Evolutionary conservation across 2,888 invertebrate genomes (phyloP), one percentile per base, ranked within the genome.

Genomic region (Reticulitermes lucifugus): DNA sequence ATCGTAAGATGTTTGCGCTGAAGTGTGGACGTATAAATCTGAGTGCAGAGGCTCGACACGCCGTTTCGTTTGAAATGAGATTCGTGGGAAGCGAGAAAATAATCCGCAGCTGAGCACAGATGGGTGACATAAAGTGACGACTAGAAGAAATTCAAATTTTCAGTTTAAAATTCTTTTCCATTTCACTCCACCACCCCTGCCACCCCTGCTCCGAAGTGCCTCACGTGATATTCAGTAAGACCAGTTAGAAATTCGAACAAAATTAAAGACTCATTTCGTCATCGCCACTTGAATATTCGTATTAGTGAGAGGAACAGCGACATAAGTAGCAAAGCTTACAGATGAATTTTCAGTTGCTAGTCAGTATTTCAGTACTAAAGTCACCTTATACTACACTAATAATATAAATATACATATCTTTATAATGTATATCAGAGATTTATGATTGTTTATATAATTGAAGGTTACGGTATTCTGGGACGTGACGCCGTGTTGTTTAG

Each of bases 261-360:
- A 85, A 84, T 86, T 85, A 85, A 85, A 86, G 85, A 85, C 85
- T 85, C 85, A 84, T 86, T 86, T 85, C 81, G 80, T 86, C 86
- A 85, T 84, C 70, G n/a, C 81, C 83, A 86, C 84, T 86, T 86
- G 85, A 86, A 86, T 86, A 86, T 86, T 14, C 46, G 60, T 46
- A 77, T 77, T 18, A 41, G 55, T 70, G 41, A 81, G 65, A 12
- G 70, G 41, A 81, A 70, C 22, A 81, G 70, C 7, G 80, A 60
- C 55, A 22, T 29, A 59, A 22, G 73, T 41, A 29, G 41, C 25
- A 55, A 55, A 12, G 55, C 18, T 55, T 55, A 18, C 21, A 14
- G 4, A 14, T 18, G 2, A 55, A 14, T 18, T 14, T 18, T 18
- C 7, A 55, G 55, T 55, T 55, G 5, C 5, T 18, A 55, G 7